These are phyloP conservation scores for Pachyrhynchus sulphureomaculatus DNA, from an alignment of 1,140 invertebrate genomes.

Conservation along the genomic window DNA sequence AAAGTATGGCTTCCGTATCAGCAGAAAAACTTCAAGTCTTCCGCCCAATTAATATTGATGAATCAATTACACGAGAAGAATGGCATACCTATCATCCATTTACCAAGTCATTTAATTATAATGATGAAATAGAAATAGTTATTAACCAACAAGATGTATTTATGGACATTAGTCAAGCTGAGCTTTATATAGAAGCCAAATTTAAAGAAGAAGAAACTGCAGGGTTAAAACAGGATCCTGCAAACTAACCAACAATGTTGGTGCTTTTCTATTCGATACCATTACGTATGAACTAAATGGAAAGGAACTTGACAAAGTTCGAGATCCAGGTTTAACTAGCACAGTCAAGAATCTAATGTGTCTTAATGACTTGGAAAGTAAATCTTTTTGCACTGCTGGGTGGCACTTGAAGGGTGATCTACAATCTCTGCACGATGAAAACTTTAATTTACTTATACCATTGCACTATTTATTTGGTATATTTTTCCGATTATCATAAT, in stretches of 20 bases:
- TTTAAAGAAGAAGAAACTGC: slow-evolving; percentile 29
- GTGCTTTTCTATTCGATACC: slow-evolving; percentile 52
- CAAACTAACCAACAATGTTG: slow-evolving; percentile 48
- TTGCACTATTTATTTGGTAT: too few species aligned
- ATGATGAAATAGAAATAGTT: slow-evolving; percentile 38
- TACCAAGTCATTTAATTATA: slow-evolving; percentile 24
- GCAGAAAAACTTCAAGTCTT: too few species aligned
- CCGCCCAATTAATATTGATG: slow-evolving; percentile 1
- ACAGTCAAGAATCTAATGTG: slow-evolving; percentile 51
- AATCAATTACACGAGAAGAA: slow-evolving; percentile 17
- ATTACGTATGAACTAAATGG: slow-evolving; percentile 53
- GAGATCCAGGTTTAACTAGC: slow-evolving; percentile 49
- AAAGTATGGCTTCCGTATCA: too few species aligned
- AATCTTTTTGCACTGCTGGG: too few species aligned
- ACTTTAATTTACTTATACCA: too few species aligned
- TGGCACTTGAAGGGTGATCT: too few species aligned
- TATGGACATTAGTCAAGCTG: slow-evolving; percentile 31
- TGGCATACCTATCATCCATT: slow-evolving; percentile 31
- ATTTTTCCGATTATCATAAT: too few species aligned
- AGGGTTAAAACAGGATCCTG: slow-evolving; percentile 23
- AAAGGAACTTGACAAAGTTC: slow-evolving; percentile 51
- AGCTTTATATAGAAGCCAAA: slow-evolving; percentile 39
- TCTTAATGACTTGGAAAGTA: too few species aligned
- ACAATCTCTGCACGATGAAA: too few species aligned
- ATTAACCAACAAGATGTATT: slow-evolving; percentile 36